Percentiles rank a stretch among this genome's conserved stretches.
These are phyloP conservation scores for Setipinna tenuifilis DNA, from an alignment of 2,797 vertebrate genomes.

Conservation along the genomic window DNA sequence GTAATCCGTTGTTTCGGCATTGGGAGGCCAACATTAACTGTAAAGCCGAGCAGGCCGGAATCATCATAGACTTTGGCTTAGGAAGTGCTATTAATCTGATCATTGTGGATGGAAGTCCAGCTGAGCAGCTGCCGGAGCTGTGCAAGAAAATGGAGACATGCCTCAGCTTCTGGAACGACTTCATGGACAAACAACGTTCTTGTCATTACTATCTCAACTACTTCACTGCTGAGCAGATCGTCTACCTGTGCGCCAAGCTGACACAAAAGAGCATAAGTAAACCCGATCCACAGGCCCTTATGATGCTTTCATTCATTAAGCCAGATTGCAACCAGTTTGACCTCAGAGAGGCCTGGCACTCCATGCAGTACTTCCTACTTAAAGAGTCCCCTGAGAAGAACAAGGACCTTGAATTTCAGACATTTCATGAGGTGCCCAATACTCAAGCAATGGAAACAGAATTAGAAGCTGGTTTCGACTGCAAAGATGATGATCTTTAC, in stretches of 20 bases:
- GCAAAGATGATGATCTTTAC: constrained; percentile 32
- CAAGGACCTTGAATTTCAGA: constrained; percentile 75
- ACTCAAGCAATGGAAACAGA: constrained; percentile 34
- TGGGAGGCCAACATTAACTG: constrained; percentile 84
- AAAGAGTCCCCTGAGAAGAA: constrained; percentile 64
- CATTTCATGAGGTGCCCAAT: constrained; percentile 63
- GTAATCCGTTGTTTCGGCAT: constrained; percentile 88
- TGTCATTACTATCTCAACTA: constrained; percentile 90
- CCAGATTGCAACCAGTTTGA: constrained; percentile 72
- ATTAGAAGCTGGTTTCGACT: constrained; percentile 27
- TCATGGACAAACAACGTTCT: constrained; percentile 80
- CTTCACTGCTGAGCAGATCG: constrained; percentile 91
- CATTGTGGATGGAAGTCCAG: constrained; percentile 70
- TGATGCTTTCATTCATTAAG: constrained; percentile 91
- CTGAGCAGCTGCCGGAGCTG: constrained; percentile 77
- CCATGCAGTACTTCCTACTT: constrained; percentile 73
- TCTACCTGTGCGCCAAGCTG: constrained; percentile 85
- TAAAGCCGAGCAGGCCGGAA: constrained; percentile 54
- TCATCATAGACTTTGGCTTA: constrained; percentile 82
- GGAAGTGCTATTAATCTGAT: constrained; percentile 59
- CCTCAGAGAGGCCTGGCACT: constrained; percentile 67
- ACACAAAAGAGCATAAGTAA: constrained; percentile 55
- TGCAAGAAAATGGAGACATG: constrained; percentile 89
- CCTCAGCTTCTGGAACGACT: constrained; percentile 81
- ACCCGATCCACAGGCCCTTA: constrained; percentile 77